Conservation (phyloP, 2,797 vertebrate genomes). For the Sebastes minor region DNA sequence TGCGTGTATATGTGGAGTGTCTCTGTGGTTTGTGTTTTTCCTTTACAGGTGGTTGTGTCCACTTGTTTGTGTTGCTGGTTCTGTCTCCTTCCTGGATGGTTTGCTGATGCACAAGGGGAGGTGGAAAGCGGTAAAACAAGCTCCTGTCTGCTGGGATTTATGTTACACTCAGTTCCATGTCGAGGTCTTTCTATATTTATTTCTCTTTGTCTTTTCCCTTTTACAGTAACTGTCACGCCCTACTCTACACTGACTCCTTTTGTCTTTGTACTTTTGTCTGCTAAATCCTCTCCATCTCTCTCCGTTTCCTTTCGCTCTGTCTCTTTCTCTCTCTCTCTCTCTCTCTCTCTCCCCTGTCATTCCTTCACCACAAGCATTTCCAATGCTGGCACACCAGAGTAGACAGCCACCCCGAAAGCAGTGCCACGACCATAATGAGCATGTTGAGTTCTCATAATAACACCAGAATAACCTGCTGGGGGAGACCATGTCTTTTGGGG, state of each 20-base stretch:
- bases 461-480: slow-evolving; percentile 80
- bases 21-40: slow-evolving; percentile 69
- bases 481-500: slow-evolving; percentile 57
- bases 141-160: slow-evolving; percentile 4
- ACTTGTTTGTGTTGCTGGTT: slow-evolving; percentile 68
- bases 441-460: slow-evolving; percentile 82
- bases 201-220: slow-evolving; percentile 15
- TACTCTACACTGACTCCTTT: not conserved
- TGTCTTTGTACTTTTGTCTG: slow-evolving; percentile 8
- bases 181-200: not conserved
- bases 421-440: slow-evolving; percentile 81
- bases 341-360: slow-evolving; percentile 31
- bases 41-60: slow-evolving; percentile 70
- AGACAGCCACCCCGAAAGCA: slow-evolving; percentile 73
- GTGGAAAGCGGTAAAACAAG: slow-evolving; percentile 47
- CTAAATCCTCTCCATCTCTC: slow-evolving; percentile 19
- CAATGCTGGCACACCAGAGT: slow-evolving; percentile 64
- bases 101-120: slow-evolving; percentile 37
- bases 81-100: slow-evolving; percentile 69
- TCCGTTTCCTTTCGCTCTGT: not conserved
- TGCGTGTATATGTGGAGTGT: slow-evolving; percentile 41
- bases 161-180: slow-evolving; percentile 1
- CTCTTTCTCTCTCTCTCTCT: slow-evolving; percentile 3
- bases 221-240: not conserved
- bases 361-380: slow-evolving; percentile 75